Conservation (phyloP, 2,113 vertebrate species). For the Sarotherodon lohbergeri region DNA sequence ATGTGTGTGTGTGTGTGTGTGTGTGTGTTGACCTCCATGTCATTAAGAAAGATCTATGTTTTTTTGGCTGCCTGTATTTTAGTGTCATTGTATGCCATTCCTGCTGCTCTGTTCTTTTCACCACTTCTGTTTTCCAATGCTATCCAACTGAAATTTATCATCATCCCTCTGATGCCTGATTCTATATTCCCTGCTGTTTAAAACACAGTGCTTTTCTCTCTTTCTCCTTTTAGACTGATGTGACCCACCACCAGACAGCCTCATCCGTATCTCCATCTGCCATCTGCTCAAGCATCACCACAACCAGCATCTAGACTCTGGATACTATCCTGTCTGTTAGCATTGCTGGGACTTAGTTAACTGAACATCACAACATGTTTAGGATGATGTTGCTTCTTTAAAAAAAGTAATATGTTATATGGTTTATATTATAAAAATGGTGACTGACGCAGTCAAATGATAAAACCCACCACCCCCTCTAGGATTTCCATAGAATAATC, state of each 20-base stretch:
- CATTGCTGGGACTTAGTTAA: accelerated
- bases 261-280: neutral
- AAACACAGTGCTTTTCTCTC: neutral
- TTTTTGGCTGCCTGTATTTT: neutral
- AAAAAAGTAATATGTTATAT: neutral
- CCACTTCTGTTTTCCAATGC: neutral
- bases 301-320: neutral
- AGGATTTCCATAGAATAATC: neutral
- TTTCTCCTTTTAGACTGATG: neutral
- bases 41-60: neutral
- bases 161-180: neutral
- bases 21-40: neutral
- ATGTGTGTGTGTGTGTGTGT: no score
- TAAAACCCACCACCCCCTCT: neutral
- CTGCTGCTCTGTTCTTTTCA: neutral
- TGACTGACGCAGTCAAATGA: neutral
- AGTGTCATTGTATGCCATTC: neutral
- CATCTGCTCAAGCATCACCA: neutral
- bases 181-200: neutral
- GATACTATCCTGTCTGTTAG: neutral
- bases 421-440: neutral
- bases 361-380: neutral
- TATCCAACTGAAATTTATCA: neutral
- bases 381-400: neutral
- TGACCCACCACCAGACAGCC: no score